Evolutionary conservation across 1,140 invertebrate species (phyloP).

Genomic region (Atta texana): DNA sequence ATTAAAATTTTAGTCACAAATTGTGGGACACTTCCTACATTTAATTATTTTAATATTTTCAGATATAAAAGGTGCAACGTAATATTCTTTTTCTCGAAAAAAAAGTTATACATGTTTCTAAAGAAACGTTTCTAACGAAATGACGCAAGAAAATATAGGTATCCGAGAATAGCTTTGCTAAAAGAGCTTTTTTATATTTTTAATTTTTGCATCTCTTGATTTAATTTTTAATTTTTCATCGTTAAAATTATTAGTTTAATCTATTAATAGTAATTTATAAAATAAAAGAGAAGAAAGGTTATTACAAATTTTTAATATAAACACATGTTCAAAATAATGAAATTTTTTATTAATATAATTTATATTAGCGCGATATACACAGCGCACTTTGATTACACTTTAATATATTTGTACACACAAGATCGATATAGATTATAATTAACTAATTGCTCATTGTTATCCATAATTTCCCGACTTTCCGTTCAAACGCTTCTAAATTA

Average conservation of each 20-base stretch:
- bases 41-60: neutral
- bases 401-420: neutral
- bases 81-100: neutral
- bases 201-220: neutral
- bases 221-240: neutral
- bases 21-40: neutral
- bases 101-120: neutral
- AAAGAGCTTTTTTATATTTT: neutral
- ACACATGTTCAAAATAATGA: neutral
- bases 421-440: conserved; percentile 37
- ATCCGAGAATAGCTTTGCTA: neutral
- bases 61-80: neutral
- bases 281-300: neutral
- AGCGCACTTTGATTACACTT: neutral
- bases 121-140: neutral
- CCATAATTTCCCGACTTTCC: conserved; percentile 41
- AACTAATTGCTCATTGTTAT: conserved; percentile 30
- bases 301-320: neutral
- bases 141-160: neutral
- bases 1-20: no score
- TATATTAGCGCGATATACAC: neutral
- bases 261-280: neutral
- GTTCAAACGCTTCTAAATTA: conserved; percentile 28
- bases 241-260: neutral
- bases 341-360: neutral